These are phyloP conservation scores for Trachymyrmex cornetzi DNA, from an alignment of 1,140 invertebrate species.

Conservation along the genomic window DNA sequence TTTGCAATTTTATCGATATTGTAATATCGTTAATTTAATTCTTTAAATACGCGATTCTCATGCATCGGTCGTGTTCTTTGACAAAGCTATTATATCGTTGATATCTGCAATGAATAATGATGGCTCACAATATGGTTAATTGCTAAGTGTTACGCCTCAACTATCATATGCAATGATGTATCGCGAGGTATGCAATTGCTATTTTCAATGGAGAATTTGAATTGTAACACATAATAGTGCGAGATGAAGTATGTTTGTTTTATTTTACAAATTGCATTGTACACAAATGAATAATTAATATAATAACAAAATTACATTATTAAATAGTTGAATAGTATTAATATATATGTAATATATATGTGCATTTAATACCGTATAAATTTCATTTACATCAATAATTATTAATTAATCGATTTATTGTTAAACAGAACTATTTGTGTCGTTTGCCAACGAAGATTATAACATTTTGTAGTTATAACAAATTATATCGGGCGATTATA, in stretches of 20 bases:
- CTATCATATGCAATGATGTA: slow-evolving; percentile 11
- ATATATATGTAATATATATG: background rate
- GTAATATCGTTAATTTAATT: slow-evolving; percentile 20
- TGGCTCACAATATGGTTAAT: slow-evolving; percentile 30
- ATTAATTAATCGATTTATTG: slow-evolving; percentile 21
- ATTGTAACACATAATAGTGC: background rate
- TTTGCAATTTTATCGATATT: slow-evolving; percentile 9
- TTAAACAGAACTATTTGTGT: slow-evolving; percentile 15
- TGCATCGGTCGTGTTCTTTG: background rate
- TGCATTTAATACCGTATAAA: background rate
- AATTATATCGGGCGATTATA: background rate
- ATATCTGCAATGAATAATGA: slow-evolving; percentile 41
- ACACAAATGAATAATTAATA: background rate
- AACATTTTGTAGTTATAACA: slow-evolving; percentile 18
- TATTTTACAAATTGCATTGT: slow-evolving; percentile 14
- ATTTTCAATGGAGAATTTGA: background rate
- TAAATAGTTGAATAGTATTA: background rate
- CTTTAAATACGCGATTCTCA: slow-evolving; percentile 16
- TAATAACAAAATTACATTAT: slow-evolving; percentile 13
- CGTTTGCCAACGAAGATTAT: slow-evolving; percentile 6
- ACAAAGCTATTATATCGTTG: background rate
- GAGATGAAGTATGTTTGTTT: slow-evolving; percentile 8
- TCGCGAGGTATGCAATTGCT: background rate
- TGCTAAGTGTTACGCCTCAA: slow-evolving; percentile 27
- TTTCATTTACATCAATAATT: slow-evolving; percentile 22